A percentile compares a stretch with the other conserved stretches of the same genome.
Evolutionary conservation across 1,140 invertebrate genomes (phyloP).

Genomic region (Scylla paramamosain): DNA sequence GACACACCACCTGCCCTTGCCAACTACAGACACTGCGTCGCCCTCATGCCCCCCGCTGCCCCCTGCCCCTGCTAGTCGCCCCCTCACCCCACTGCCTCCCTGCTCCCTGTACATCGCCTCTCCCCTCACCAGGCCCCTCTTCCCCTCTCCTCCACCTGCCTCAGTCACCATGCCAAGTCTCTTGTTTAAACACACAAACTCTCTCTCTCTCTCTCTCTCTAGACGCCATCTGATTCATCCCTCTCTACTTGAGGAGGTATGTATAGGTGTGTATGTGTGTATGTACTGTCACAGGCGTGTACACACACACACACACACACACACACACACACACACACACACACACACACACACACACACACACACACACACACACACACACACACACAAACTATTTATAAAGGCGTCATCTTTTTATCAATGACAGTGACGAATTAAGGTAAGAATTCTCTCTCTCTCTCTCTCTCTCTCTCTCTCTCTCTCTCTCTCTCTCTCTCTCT

Average conservation of each 20-base stretch:
- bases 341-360: too few species aligned
- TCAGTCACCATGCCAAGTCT: too few species aligned
- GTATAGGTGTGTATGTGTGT: background rate
- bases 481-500: background rate
- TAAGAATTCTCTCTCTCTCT: background rate
- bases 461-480: background rate
- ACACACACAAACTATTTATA: background rate
- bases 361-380: background rate
- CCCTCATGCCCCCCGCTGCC: background rate
- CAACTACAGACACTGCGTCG: background rate
- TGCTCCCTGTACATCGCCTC: background rate
- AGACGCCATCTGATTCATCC: too few species aligned
- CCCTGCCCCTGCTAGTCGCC: background rate
- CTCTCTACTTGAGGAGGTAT: background rate
- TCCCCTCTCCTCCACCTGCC: too few species aligned
- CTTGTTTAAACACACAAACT: too few species aligned
- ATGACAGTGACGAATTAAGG: background rate
- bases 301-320: too few species aligned
- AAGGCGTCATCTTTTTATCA: constrained; percentile 1
- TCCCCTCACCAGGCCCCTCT: background rate
- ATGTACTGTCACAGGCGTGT: background rate
- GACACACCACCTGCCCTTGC: background rate
- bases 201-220: too few species aligned
- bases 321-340: too few species aligned
- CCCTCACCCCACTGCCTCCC: too few species aligned